A percentile compares a stretch with the other conserved stretches of the same genome.
phyloP scores from a whole-genome alignment of 2,888 invertebrate genomes.

The Limulus polyphemus region DNA sequence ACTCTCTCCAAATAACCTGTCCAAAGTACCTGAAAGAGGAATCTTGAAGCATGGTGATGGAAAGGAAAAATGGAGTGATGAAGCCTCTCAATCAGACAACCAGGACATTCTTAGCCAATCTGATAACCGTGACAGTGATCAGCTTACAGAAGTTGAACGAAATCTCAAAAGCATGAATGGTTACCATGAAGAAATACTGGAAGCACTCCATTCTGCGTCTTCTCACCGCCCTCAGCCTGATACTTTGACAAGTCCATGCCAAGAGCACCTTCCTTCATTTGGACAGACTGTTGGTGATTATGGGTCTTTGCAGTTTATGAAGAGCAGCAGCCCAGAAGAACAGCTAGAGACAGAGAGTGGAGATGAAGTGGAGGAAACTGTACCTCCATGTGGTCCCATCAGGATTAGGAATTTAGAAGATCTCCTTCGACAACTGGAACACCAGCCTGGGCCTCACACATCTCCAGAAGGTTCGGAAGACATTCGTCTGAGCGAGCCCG shows the following conservation, averaged over 20 bases:
- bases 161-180: slow-evolving; percentile 79
- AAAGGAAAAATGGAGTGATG: slow-evolving; percentile 56
- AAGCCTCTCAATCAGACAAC: slow-evolving; percentile 52
- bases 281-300: slow-evolving; percentile 43
- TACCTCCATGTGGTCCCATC: slow-evolving; percentile 63
- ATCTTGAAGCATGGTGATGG: slow-evolving; percentile 56
- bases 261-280: slow-evolving; percentile 50
- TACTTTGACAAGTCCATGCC: slow-evolving; percentile 52
- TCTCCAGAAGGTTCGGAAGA: slow-evolving; percentile 84
- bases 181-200: slow-evolving; percentile 81
- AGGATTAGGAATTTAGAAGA: slow-evolving; percentile 83
- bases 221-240: slow-evolving; percentile 42
- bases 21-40: slow-evolving; percentile 73
- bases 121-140: slow-evolving; percentile 29
- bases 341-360: slow-evolving; percentile 19
- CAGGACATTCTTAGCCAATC: slow-evolving; percentile 27
- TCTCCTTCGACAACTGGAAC: slow-evolving; percentile 50
- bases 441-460: slow-evolving; percentile 37
- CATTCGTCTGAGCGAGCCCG: slow-evolving; percentile 70
- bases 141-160: slow-evolving; percentile 47
- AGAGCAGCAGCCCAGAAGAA: slow-evolving; percentile 19
- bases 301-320: slow-evolving; percentile 17
- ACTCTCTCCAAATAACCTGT: slow-evolving; percentile 57
- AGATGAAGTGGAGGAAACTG: slow-evolving; percentile 53
- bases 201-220: slow-evolving; percentile 52